A percentile compares a stretch with the other conserved stretches of the same genome.
phyloP scores from a whole-genome alignment of 2,797 vertebrate genomes.

The Esox masquinongy region DNA sequence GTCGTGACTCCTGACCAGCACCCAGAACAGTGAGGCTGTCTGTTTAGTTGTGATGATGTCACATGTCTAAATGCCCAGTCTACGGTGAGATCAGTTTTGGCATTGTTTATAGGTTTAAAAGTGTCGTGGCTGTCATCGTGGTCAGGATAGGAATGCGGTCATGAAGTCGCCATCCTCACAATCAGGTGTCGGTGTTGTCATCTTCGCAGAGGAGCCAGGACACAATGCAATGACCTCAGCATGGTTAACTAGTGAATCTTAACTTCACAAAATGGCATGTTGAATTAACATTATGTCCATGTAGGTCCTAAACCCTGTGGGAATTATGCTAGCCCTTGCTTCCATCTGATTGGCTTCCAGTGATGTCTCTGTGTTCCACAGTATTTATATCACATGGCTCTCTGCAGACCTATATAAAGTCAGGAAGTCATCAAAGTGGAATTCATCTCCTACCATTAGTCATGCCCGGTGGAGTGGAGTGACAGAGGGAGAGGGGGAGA shows the following conservation, averaged over 20 bases:
- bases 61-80: not conserved
- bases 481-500: not conserved
- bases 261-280: not conserved
- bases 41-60: not conserved
- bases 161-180: not conserved
- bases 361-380: not conserved
- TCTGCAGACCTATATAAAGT: constrained; percentile 7
- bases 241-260: not conserved
- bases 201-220: not conserved
- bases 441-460: not conserved
- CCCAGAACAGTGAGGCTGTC: not conserved
- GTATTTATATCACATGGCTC: constrained; percentile 6
- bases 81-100: not conserved
- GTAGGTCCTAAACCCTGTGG: not conserved
- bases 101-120: not conserved
- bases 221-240: not conserved
- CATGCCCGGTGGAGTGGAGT: not conserved
- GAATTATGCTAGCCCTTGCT: not conserved
- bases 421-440: constrained; percentile 5
- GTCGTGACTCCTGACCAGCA: not conserved
- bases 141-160: not conserved
- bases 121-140: constrained; percentile 1
- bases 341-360: not conserved
- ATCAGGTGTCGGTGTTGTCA: not conserved
- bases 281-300: not conserved